Conservation (phyloP, 92 coral and sea anemone species). For the Zoanthus solanderi region DNA sequence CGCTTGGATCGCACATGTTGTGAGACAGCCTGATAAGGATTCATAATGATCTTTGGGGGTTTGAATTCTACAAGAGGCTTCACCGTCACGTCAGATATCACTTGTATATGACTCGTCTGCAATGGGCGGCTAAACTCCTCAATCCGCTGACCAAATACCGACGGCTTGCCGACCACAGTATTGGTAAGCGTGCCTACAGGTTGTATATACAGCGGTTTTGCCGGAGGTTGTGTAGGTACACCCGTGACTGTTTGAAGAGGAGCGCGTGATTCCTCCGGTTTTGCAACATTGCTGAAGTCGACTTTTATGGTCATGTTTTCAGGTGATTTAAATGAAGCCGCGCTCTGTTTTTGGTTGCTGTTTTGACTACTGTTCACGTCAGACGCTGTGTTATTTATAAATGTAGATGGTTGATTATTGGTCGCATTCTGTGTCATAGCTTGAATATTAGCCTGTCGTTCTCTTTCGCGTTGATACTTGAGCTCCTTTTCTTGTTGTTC, state of each 20-base stretch:
- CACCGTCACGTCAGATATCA: conserved; percentile 53
- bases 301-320: conserved; percentile 65
- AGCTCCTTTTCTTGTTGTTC: conserved; percentile 32
- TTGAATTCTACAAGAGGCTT: conserved; percentile 63
- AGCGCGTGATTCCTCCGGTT: conserved; percentile 11
- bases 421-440: conserved; percentile 37
- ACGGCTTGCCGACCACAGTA: conserved; percentile 39
- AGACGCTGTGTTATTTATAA: conserved; percentile 5
- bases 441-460: conserved; percentile 19
- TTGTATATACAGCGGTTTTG: conserved; percentile 12
- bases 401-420: conserved; percentile 33
- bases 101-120: conserved; percentile 53
- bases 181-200: conserved; percentile 34
- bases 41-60: conserved; percentile 16
- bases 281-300: conserved; percentile 48
- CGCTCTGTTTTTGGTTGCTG: conserved; percentile 38
- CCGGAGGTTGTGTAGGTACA: not conserved
- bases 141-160: conserved; percentile 42
- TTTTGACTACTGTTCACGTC: conserved; percentile 10
- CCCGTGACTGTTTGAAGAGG: conserved; percentile 2
- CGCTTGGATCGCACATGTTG: conserved; percentile 1
- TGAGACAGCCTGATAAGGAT: conserved; percentile 6
- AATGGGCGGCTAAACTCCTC: conserved; percentile 53
- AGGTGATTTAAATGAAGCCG: conserved; percentile 21
- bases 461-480: conserved; percentile 36